These are phyloP conservation scores for Pygoscelis adeliae DNA, from an alignment of 2,113 vertebrate species.

Conservation along the genomic window DNA sequence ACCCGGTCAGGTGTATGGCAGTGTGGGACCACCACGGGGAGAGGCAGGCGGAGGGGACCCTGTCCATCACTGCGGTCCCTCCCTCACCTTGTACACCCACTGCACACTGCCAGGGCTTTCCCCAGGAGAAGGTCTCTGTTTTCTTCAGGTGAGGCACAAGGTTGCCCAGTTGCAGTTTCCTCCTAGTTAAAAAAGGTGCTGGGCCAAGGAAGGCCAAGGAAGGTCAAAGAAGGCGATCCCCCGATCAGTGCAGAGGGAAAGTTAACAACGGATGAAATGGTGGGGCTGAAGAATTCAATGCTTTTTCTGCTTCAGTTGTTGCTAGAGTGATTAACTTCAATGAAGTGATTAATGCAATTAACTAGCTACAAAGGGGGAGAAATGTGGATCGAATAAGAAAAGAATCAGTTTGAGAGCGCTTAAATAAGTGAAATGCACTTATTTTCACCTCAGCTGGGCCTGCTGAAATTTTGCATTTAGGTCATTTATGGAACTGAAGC, in stretches of 20 bases:
- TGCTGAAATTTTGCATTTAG: neutral
- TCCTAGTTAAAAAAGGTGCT: neutral
- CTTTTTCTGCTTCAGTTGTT: conserved; percentile 3
- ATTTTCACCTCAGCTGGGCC: conserved; percentile 11
- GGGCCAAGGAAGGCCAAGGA: neutral
- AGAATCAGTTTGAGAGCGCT: neutral
- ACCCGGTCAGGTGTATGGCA: accelerated
- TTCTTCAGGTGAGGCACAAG: too few species aligned
- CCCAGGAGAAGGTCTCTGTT: neutral
- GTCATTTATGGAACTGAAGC: neutral
- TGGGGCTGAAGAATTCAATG: neutral
- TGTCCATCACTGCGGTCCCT: neutral
- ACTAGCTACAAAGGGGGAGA: conserved; percentile 44
- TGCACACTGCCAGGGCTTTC: neutral
- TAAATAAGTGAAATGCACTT: conserved; percentile 13
- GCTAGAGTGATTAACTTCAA: neutral
- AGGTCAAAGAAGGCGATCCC: neutral
- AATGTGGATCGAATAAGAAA: neutral
- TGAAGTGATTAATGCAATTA: conserved; percentile 60
- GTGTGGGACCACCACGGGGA: neutral
- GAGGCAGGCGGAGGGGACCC: neutral
- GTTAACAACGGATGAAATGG: neutral
- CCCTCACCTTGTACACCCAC: neutral
- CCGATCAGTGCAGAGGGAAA: neutral
- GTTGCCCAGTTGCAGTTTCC: neutral